These are phyloP conservation scores for Pogonomyrmex barbatus DNA, from an alignment of 1,140 invertebrate species.

Conservation along the genomic window DNA sequence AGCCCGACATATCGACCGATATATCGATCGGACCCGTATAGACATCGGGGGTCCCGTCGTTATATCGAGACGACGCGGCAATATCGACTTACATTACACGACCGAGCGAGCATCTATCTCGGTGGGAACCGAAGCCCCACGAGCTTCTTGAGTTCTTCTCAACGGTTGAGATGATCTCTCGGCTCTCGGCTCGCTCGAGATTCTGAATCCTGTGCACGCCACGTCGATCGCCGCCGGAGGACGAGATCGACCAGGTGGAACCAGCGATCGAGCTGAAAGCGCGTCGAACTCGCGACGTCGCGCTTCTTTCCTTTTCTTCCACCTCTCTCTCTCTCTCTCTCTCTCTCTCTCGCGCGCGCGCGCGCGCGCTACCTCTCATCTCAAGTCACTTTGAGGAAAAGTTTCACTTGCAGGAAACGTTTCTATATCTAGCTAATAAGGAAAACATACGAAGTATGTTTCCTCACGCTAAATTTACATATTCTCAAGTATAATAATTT, in stretches of 20 bases:
- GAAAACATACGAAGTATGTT: background rate
- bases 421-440: background rate
- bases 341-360: background rate
- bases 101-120: conserved; percentile 81
- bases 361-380: background rate
- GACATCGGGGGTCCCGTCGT: conserved; percentile 50
- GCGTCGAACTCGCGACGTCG: conserved; percentile 48
- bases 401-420: background rate
- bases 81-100: conserved; percentile 83
- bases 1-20: conserved; percentile 49
- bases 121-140: conserved; percentile 82
- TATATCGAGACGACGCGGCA: conserved; percentile 79
- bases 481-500: background rate
- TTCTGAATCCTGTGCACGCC: conserved; percentile 27
- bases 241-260: conserved; percentile 39
- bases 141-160: conserved; percentile 63
- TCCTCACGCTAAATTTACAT: background rate
- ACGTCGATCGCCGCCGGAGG: conserved; percentile 33
- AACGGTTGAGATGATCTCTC: conserved; percentile 51
- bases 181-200: conserved; percentile 38
- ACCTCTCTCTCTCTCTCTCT: background rate
- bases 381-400: conserved; percentile 21
- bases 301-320: background rate
- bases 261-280: background rate
- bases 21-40: conserved; percentile 56